phyloP scores from a whole-genome alignment of 2,113 vertebrate species.

The Scatophagus argus region DNA sequence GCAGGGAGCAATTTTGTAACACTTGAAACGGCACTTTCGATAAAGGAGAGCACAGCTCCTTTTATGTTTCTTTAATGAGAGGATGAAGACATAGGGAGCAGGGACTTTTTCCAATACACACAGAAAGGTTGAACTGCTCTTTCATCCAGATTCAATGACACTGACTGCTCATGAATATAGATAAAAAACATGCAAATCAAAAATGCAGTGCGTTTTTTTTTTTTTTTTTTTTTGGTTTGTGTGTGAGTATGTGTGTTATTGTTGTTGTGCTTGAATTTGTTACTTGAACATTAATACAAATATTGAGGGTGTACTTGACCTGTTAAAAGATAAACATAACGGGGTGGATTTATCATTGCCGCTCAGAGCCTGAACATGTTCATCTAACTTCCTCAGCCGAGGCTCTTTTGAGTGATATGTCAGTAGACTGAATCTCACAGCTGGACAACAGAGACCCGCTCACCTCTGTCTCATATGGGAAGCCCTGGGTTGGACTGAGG shows the following conservation, averaged over 20 bases:
- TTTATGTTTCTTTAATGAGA: conserved; percentile 75
- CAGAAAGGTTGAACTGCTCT: conserved; percentile 57
- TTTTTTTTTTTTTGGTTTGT: too few species aligned
- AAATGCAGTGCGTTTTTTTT: conserved; percentile 9
- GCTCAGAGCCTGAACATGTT: neutral
- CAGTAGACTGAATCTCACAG: conserved; percentile 73
- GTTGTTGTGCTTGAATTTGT: conserved; percentile 40
- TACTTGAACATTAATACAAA: neutral
- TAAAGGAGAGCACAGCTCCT: conserved; percentile 55
- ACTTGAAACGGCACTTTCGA: conserved; percentile 66
- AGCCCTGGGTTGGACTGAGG: conserved; percentile 66
- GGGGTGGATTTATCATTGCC: conserved; percentile 4
- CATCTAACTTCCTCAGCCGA: neutral
- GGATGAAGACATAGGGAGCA: conserved; percentile 64
- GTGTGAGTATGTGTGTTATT: too few species aligned
- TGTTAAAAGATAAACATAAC: neutral
- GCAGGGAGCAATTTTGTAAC: conserved; percentile 47
- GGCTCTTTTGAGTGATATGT: conserved; percentile 47
- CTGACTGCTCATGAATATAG: conserved; percentile 59
- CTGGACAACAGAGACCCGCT: conserved; percentile 79
- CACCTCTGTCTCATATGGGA: conserved; percentile 81
- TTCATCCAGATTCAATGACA: conserved; percentile 70
- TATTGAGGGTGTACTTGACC: conserved; percentile 4
- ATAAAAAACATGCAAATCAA: conserved; percentile 64
- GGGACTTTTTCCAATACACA: conserved; percentile 61